Percentiles rank a stretch among this genome's conserved stretches.
phyloP scores from a whole-genome alignment of 2,888 invertebrate genomes.

The Napeogenes sylphis region DNA sequence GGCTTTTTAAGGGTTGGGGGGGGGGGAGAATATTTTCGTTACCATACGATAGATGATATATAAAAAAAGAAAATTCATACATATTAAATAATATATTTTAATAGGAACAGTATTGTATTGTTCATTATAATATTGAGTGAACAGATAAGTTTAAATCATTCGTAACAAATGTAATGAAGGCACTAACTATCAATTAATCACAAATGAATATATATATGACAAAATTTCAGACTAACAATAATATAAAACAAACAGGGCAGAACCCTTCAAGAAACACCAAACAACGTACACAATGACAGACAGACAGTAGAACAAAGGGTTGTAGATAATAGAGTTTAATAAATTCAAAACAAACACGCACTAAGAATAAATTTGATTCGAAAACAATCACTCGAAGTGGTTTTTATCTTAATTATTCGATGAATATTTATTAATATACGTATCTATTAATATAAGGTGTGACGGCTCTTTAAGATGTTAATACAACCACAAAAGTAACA shows the following conservation, averaged over 20 bases:
- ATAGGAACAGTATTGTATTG: no score
- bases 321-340: conserved; percentile 63
- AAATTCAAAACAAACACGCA: conserved; percentile 66
- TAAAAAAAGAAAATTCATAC: no score
- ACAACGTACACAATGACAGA: conserved; percentile 63
- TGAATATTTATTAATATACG: no score
- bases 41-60: no score
- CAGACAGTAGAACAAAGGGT: conserved; percentile 64
- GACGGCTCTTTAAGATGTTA: no score
- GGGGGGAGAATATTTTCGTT: no score
- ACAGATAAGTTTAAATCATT: neutral
- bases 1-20: no score
- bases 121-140: no score
- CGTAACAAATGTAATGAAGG: neutral
- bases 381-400: conserved; percentile 16
- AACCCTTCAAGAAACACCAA: conserved; percentile 48
- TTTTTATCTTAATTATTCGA: conserved; percentile 14
- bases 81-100: no score
- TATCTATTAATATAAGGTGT: no score
- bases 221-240: conserved; percentile 30
- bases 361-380: conserved; percentile 51
- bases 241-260: conserved; percentile 36
- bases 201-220: conserved; percentile 13
- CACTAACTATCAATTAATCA: neutral
- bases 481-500: no score